Evolutionary conservation across 2,113 vertebrate species (phyloP).

Genomic region (Rhombomys opimus): DNA sequence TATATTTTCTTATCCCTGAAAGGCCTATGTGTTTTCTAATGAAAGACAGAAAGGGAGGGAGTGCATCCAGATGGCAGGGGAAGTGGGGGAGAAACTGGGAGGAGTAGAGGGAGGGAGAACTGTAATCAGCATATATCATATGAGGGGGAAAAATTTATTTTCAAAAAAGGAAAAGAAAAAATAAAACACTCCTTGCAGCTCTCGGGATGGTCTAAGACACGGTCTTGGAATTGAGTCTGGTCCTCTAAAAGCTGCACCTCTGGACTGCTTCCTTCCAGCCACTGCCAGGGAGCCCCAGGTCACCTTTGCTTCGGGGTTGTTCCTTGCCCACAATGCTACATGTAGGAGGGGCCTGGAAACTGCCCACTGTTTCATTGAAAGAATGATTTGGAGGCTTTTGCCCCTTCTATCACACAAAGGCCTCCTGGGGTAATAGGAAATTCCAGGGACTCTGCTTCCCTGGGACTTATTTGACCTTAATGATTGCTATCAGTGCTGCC

Average conservation of each 20-base stretch:
- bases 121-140: background rate
- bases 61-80: background rate
- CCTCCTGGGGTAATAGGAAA: background rate
- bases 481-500: background rate
- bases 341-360: background rate
- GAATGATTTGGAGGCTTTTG: background rate
- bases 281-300: background rate
- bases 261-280: background rate
- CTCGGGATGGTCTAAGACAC: background rate
- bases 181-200: background rate
- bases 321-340: background rate
- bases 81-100: no score
- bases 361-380: background rate
- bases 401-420: background rate
- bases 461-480: slow-evolving; percentile 28
- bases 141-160: background rate
- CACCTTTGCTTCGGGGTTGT: background rate
- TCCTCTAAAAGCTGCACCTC: background rate
- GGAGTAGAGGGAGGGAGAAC: background rate
- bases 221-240: background rate
- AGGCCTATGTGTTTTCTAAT: background rate
- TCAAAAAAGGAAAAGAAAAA: background rate
- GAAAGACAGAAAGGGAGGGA: background rate
- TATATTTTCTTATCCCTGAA: background rate
- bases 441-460: background rate